Percentiles rank a stretch among this genome's conserved stretches.
Conservation (phyloP, 2,113 vertebrate genomes). For the Colistium nudipinnis region DNA sequence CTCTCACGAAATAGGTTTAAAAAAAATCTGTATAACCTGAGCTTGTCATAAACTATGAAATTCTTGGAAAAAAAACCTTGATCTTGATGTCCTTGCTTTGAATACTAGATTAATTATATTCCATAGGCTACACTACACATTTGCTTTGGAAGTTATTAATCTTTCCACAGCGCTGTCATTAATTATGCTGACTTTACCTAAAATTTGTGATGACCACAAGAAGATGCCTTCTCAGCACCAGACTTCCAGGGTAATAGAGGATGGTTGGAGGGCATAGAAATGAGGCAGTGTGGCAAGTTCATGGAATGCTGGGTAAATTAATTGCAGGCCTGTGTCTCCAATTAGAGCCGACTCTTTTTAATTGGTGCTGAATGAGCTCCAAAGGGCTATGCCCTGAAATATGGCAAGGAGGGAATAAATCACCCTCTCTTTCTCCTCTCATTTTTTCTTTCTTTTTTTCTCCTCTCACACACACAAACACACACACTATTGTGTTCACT, state of each 20-base stretch:
- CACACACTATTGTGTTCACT: slow-evolving; percentile 27
- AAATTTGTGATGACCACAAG: slow-evolving; percentile 56
- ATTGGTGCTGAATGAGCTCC: slow-evolving; percentile 80
- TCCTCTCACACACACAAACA: slow-evolving; percentile 27
- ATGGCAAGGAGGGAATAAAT: slow-evolving; percentile 30
- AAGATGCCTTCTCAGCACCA: slow-evolving; percentile 75
- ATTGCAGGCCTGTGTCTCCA: slow-evolving; percentile 76
- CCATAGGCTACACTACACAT: slow-evolving; percentile 41
- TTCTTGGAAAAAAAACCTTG: slow-evolving; percentile 8
- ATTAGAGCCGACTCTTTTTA: slow-evolving; percentile 80
- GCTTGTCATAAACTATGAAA: background rate
- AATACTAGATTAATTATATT: slow-evolving; percentile 62
- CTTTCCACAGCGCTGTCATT: slow-evolving; percentile 70
- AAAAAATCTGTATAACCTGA: background rate
- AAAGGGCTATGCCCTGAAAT: slow-evolving; percentile 69
- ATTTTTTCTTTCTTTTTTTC: background rate
- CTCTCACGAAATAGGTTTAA: slow-evolving; percentile 7
- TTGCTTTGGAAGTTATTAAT: slow-evolving; percentile 71
- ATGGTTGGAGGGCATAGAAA: slow-evolving; percentile 54
- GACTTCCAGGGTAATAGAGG: slow-evolving; percentile 41
- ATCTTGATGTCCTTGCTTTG: slow-evolving; percentile 47
- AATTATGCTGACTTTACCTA: slow-evolving; percentile 75
- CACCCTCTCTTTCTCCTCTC: slow-evolving; percentile 10
- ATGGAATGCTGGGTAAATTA: slow-evolving; percentile 76
- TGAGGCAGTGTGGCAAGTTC: slow-evolving; percentile 63